Base-by-base conservation (phyloP, 2,113 vertebrate species). In the Boleophthalmus pectinirostris region DNA sequence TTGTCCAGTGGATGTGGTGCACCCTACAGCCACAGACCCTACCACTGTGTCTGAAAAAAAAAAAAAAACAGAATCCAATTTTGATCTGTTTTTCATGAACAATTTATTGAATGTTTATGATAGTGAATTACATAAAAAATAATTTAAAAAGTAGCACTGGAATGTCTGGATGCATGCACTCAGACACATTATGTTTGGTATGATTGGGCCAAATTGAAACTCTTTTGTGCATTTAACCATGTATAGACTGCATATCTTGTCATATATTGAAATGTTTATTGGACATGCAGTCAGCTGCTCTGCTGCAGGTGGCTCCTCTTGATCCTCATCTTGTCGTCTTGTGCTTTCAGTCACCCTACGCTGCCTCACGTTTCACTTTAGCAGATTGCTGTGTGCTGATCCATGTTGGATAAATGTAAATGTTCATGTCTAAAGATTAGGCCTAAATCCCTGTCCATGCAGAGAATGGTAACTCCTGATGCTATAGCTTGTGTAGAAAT, bases 1-100 rank as follows among this genome's bases (percentile, higher is more conserved):
- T 98, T 98, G 96, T 99, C 91, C 82, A 66, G 81, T 76, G 93
- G 91, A 89, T 91, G 90, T 94, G 84, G 84, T 74, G 81, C 74
- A 79, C 81, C 80, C 75, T 85, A 86, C 73, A 82, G 80, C 58
- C 81, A 1, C 74, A 73, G 80, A 80, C 80, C 88, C 88, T 77
- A 71, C 63, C 73, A 45, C 74, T 66, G 72, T 51, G 45, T 38
- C 43, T 49, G 66, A 68, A 29, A 54, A 67, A 70, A 49, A 65
- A 68, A 29, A 54, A 67, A 70, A 49, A 65, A 18, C 38, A 63
- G 60, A 57, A 73, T 57, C 14, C 25, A 24, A 38, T 61, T 67
- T 18, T n/a, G 33, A 35, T 71, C 35, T 46, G 43, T 25, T 58
- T 56, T 23, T 10, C n/a, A 56, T 23, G 3, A 58, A 21, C 78